Percentiles rank a stretch among this genome's conserved stretches.
phyloP scores from a whole-genome alignment of 1,140 invertebrate species.

The Xylocopa sonorina region DNA sequence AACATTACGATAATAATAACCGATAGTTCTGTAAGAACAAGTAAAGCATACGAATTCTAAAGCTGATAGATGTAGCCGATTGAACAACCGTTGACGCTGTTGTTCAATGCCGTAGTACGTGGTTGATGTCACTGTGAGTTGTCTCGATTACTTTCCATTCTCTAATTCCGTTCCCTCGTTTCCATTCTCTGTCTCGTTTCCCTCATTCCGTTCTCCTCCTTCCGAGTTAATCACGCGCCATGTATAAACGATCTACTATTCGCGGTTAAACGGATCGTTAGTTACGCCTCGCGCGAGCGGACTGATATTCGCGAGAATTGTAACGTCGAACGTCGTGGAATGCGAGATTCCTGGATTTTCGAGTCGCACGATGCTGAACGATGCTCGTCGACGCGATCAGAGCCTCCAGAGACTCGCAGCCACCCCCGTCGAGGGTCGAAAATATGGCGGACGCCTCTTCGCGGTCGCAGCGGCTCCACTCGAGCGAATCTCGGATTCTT shows the following conservation, averaged over 20 bases:
- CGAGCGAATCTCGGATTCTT: constrained; percentile 49
- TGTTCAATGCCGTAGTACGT: constrained; percentile 75
- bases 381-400: not conserved
- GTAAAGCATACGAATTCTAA: constrained; percentile 81
- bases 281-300: constrained; percentile 25
- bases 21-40: constrained; percentile 75
- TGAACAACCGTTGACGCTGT: constrained; percentile 70
- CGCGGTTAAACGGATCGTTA: constrained; percentile 41
- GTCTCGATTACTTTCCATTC: constrained; percentile 22
- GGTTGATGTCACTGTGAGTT: constrained; percentile 72
- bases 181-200: not conserved
- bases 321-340: constrained; percentile 56
- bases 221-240: constrained; percentile 33
- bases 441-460: no score
- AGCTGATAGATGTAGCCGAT: constrained; percentile 78
- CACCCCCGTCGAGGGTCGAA: no score
- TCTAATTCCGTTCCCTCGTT: not conserved
- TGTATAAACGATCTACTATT: constrained; percentile 42
- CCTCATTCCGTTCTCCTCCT: not conserved
- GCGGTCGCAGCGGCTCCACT: no score
- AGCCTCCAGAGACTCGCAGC: no score
- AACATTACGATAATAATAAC: constrained; percentile 62
- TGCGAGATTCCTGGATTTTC: not conserved
- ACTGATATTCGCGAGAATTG: constrained; percentile 31
- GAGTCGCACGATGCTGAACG: not conserved